Evolutionary conservation across 2,888 invertebrate species (phyloP), one percentile per base, ranked within the genome.

Genomic region (Sphinx pinastri): DNA sequence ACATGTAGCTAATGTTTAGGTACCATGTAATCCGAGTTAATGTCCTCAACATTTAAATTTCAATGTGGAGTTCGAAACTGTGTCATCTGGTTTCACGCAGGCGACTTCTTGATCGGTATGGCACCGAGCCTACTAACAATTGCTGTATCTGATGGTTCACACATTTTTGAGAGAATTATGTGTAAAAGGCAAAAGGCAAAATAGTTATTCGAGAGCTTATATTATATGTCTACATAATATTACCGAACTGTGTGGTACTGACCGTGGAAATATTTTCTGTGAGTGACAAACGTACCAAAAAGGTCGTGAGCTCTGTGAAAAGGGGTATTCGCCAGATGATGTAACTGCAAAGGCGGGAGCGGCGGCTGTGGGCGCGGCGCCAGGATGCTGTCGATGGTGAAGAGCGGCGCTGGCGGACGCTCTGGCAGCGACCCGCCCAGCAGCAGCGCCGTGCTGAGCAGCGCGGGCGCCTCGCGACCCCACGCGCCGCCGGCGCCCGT

Each of bases 371-470:
- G 96, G 71, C 96, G 93, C 69, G 97, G 97, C 67, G 97, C 97
- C 87, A 98, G 93, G 81, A 98, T 97, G 91, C 97, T 97, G 90
- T 98, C 98, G 83, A 98, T 98, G 80, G 97, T 98, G 88, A 98
- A 98, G 74, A 97, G 94, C 92, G 82, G 95, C 92, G 91, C 88
- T 77, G 89, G 86, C 90, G 94, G 91, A 80, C 94, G 81, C 92
- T 94, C 82, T 80, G 93, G 91, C 82, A 94, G 79, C 87, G 88
- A 72, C 82, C 91, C 91, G 81, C 93, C 92, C 86, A 94, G 89
- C 87, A 93, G 92, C 90, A 94, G 89, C 86, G 91, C 92, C 86
- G 92, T 93, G 88, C 92, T 89, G 76, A 92, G 91, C 88, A 93
- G 88, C 87, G 90, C 91, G 78, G 92, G 92, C 76, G 92, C 92